A percentile compares a stretch with the other conserved stretches of the same genome.
These are phyloP conservation scores for Macrosteles quadrilineatus DNA, from an alignment of 1,140 invertebrate genomes.

Conservation along the genomic window DNA sequence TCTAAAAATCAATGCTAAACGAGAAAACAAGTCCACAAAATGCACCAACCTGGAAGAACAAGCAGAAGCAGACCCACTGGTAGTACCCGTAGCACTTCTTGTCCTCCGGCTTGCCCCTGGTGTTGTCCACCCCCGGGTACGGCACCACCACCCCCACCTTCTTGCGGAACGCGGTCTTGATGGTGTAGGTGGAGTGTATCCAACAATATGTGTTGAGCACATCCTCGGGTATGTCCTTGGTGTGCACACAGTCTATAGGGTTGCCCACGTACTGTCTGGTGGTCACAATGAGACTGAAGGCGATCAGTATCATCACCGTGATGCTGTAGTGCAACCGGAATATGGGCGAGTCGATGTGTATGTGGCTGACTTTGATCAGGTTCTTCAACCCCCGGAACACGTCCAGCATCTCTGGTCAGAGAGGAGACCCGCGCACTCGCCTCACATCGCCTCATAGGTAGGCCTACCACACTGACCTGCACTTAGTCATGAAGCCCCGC, in stretches of 20 bases:
- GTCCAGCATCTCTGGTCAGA: slow-evolving; percentile 75
- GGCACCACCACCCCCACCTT: slow-evolving; percentile 73
- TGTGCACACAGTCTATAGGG: slow-evolving; percentile 94
- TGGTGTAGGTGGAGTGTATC: slow-evolving; percentile 93
- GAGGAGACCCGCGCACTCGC: too few relatives aligned
- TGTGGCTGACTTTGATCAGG: slow-evolving; percentile 88
- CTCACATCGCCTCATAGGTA: neutral
- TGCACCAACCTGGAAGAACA: slow-evolving; percentile 96
- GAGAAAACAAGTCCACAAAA: too few relatives aligned
- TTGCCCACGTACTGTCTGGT: slow-evolving; percentile 96
- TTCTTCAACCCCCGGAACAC: slow-evolving; percentile 93
- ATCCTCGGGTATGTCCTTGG: slow-evolving; percentile 80
- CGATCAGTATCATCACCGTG: slow-evolving; percentile 86
- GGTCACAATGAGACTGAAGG: slow-evolving; percentile 93
- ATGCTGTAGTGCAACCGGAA: slow-evolving; percentile 92
- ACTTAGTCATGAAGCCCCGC: too few relatives aligned
- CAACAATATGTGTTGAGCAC: slow-evolving; percentile 95
- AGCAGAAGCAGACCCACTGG: slow-evolving; percentile 95
- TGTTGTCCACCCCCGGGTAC: slow-evolving; percentile 78
- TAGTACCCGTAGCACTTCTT: slow-evolving; percentile 88
- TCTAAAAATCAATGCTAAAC: too few relatives aligned
- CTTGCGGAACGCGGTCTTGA: slow-evolving; percentile 58
- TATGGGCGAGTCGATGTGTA: slow-evolving; percentile 89
- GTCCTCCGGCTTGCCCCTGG: slow-evolving; percentile 66
- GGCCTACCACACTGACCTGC: too few relatives aligned